Evolutionary conservation across 2,113 vertebrate genomes (phyloP), one percentile per base, ranked within the genome.

Genomic region (Neodontobutis hainanensis): DNA sequence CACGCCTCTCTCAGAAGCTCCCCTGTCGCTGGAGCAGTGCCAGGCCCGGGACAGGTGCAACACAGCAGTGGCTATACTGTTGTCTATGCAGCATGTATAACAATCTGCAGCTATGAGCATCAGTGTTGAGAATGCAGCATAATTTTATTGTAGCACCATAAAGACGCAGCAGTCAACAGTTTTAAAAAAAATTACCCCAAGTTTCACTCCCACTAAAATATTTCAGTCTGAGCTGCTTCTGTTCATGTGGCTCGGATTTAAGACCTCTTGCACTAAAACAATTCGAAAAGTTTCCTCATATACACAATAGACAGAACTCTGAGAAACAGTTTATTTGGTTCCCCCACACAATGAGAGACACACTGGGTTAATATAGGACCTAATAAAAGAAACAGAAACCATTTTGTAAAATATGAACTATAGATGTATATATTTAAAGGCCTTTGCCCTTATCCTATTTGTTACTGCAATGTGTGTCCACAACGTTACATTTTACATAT

Each of bases 1-100:
- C 77, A 82, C 84, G 75, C 84, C 88, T 81, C 59, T 72, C 71
- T 55, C 72, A 27, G 11, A 36, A 27, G 19, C 45, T 69, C 81
- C 81, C 70, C 85, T 75, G 83, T 74, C 55, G 55, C 69, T 6
- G 46, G 77, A 57, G 51, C 51, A 2, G 32, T 35, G 51, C 27
- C 51, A 7, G 32, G 12, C 51, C 51, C 51, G 32, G 51, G 32
- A 27, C 46, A 50, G 8, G 35, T 55, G 10, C 63, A 66, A 1
- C 35, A 48, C 12, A 58, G 4, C 6, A 2, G 38, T 40, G 38
- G 8, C 8, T 40, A 4, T 27, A 27, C 19, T 27, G 19, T 27
- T 46, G 44, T 46, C 12, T 46, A 11, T 46, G 44, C 44, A 46
- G 44, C 38, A 40, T 40, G 38, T 10, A 12, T 4, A 11, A 12